A percentile compares a stretch with the other conserved stretches of the same genome.
Evolutionary conservation across 2,113 vertebrate genomes (phyloP).

Genomic region (Xiphorhynchus elegans): DNA sequence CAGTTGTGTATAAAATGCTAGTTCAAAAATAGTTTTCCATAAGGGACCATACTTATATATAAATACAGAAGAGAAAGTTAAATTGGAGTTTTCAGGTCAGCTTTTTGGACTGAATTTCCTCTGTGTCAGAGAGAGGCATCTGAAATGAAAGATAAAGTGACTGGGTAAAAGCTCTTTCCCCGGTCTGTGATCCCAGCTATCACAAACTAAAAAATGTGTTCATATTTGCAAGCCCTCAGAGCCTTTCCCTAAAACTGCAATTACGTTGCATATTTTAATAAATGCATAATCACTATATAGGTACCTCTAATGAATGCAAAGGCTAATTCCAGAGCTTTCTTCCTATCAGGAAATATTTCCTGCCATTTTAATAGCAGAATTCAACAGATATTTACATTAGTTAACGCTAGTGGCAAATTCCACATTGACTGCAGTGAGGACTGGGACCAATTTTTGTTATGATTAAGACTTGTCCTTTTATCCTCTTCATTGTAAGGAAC

Average conservation of each 20-base stretch:
- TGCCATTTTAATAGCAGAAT: slow-evolving; percentile 1
- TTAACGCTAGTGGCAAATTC: neutral
- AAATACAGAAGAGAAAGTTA: neutral
- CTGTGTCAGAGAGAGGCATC: neutral
- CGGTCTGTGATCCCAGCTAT: neutral
- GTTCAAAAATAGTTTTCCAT: neutral
- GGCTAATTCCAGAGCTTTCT: neutral
- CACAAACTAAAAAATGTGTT: neutral
- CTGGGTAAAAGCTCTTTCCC: neutral
- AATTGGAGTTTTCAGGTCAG: neutral
- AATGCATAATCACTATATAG: neutral
- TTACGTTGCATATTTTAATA: neutral
- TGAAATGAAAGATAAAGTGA: neutral
- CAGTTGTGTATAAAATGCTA: neutral
- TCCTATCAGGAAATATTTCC: neutral
- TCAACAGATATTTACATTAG: neutral
- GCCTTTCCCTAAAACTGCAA: neutral
- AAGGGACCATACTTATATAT: neutral
- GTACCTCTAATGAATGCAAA: neutral
- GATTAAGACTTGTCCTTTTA: neutral
- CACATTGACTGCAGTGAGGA: neutral
- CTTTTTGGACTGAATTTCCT: neutral
- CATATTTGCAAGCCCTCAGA: neutral
- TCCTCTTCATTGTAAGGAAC: neutral
- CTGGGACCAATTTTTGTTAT: neutral